Evolutionary conservation across 2,113 vertebrate species (phyloP).

Genomic region (Psilopsiagon aymara): DNA sequence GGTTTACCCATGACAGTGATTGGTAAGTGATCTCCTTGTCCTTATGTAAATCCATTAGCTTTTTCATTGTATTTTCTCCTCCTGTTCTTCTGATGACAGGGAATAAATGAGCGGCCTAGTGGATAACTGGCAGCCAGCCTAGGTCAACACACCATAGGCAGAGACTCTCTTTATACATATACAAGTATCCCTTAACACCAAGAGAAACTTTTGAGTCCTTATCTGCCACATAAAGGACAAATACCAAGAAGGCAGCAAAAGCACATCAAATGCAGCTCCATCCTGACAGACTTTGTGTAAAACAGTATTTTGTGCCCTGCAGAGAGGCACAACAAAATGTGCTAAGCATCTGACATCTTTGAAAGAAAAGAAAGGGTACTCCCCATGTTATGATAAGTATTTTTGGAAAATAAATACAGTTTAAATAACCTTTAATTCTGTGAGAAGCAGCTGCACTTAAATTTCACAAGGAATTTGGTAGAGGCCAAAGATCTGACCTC

Average conservation of each 20-base stretch:
- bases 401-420: background rate
- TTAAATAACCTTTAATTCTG: background rate
- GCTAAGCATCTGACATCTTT: background rate
- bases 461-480: background rate
- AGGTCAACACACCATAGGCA: background rate
- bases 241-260: background rate
- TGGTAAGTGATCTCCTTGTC: background rate
- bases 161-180: background rate
- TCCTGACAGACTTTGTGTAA: background rate
- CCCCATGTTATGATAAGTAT: background rate
- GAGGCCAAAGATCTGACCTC: background rate
- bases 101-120: background rate
- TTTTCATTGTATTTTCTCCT: background rate
- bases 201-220: background rate
- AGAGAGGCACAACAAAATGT: background rate
- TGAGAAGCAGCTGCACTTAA: background rate
- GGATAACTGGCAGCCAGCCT: background rate
- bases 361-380: background rate
- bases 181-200: background rate
- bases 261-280: background rate
- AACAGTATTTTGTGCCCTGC: background rate
- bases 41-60: background rate
- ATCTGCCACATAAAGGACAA: background rate
- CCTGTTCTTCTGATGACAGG: background rate
- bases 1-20: background rate